Percentiles rank a stretch among this genome's conserved stretches.
These are phyloP conservation scores for Dendrolimus houi DNA, from an alignment of 2,888 invertebrate genomes.

Conservation along the genomic window DNA sequence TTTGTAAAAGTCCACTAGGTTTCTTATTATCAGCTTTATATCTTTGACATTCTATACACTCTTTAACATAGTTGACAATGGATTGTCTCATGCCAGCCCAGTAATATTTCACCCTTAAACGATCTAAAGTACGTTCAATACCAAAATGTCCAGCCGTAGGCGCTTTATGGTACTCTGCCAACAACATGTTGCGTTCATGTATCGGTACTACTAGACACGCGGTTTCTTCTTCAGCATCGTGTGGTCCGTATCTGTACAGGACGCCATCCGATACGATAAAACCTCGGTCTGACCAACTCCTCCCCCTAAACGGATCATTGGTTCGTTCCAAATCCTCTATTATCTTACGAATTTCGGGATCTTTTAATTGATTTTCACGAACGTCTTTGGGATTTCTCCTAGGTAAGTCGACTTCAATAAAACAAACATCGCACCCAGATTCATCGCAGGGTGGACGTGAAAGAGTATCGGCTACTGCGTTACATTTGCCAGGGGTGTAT, in stretches of 20 bases:
- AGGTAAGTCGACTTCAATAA: neutral
- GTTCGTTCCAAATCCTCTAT: neutral
- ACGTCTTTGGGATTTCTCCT: neutral
- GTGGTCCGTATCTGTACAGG: neutral
- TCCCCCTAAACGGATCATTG: neutral
- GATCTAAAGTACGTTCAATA: neutral
- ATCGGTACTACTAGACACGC: neutral
- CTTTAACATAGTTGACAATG: slow-evolving; percentile 14
- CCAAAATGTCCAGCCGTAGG: slow-evolving; percentile 1
- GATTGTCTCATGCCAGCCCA: slow-evolving; percentile 12
- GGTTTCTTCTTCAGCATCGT: neutral
- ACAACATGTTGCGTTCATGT: neutral
- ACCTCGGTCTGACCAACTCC: neutral
- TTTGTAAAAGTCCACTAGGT: slow-evolving; percentile 7
- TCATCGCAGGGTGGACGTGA: slow-evolving; percentile 12
- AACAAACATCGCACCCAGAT: slow-evolving; percentile 6
- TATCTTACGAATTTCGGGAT: neutral
- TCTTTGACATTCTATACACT: slow-evolving; percentile 25
- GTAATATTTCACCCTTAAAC: slow-evolving; percentile 6
- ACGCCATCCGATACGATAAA: neutral
- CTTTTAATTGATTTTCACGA: neutral
- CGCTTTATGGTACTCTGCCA: neutral
- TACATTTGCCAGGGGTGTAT: slow-evolving; percentile 11
- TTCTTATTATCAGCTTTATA: slow-evolving; percentile 5
- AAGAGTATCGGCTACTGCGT: slow-evolving; percentile 14